Conservation (phyloP, 2,797 vertebrate genomes). For the Leptoclinus maculatus region DNA sequence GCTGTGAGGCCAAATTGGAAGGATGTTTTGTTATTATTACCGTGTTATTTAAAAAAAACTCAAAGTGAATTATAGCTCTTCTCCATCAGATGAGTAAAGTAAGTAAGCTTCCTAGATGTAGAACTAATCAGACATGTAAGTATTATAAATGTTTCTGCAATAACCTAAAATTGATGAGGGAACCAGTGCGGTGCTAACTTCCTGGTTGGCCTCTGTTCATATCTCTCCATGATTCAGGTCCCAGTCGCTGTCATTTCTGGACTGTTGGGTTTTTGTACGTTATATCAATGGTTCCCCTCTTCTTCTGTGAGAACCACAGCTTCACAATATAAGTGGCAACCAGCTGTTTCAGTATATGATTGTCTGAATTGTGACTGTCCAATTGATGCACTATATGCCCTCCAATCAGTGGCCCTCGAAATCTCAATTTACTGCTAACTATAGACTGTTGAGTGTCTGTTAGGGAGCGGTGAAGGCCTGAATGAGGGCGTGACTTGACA, state of each 20-base stretch:
- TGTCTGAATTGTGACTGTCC: too few species aligned
- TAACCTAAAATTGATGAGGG: too few species aligned
- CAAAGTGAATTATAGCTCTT: background rate
- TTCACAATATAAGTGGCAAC: background rate
- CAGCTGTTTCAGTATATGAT: background rate
- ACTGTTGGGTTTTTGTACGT: background rate
- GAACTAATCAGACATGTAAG: background rate
- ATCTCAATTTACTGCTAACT: background rate
- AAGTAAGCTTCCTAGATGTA: background rate
- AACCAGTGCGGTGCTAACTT: too few species aligned
- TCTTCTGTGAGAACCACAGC: background rate
- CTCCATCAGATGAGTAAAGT: background rate
- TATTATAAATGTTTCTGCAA: too few species aligned
- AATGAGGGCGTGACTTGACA: too few species aligned
- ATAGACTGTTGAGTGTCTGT: background rate
- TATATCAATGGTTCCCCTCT: background rate
- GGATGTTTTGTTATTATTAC: background rate
- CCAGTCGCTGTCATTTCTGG: background rate
- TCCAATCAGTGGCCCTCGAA: background rate
- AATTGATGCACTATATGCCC: background rate
- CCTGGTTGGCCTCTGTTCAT: background rate
- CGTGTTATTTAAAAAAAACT: background rate
- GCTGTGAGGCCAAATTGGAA: slow-evolving; percentile 3
- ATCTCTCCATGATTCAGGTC: background rate
- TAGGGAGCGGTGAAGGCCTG: too few species aligned